Conservation (phyloP, 2,888 invertebrate genomes). For the Saturnia japonica region DNA sequence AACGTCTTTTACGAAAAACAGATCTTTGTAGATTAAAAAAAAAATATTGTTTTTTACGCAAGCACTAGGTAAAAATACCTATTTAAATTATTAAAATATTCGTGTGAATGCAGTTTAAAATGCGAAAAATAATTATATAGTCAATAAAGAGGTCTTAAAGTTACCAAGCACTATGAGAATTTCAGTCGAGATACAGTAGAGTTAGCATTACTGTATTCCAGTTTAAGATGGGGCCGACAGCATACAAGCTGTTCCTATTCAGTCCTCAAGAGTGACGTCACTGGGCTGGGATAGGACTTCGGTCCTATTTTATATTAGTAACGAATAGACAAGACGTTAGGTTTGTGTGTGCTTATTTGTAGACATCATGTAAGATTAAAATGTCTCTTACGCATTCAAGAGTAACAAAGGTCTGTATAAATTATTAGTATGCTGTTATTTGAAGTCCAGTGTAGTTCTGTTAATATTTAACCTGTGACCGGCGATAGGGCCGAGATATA, state of each 20-base stretch:
- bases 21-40: not conserved
- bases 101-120: not conserved
- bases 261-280: not conserved
- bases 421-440: not conserved
- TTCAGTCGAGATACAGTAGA: too few species aligned
- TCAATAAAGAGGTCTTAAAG: too few species aligned
- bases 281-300: not conserved
- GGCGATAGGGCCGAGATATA: slow-evolving; percentile 1
- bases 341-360: not conserved
- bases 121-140: too few species aligned
- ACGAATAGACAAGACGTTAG: not conserved
- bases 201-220: too few species aligned
- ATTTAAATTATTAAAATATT: not conserved
- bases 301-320: not conserved
- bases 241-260: not conserved
- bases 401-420: not conserved
- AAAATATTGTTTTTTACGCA: not conserved
- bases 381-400: not conserved
- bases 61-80: not conserved
- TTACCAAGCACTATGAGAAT: too few species aligned
- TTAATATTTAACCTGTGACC: slow-evolving; percentile 12
- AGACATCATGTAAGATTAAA: not conserved
- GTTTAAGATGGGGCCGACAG: not conserved
- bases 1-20: not conserved
- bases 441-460: not conserved